Base-by-base conservation (phyloP, 2,797 vertebrate genomes). In the Lindbergichthys nudifrons region DNA sequence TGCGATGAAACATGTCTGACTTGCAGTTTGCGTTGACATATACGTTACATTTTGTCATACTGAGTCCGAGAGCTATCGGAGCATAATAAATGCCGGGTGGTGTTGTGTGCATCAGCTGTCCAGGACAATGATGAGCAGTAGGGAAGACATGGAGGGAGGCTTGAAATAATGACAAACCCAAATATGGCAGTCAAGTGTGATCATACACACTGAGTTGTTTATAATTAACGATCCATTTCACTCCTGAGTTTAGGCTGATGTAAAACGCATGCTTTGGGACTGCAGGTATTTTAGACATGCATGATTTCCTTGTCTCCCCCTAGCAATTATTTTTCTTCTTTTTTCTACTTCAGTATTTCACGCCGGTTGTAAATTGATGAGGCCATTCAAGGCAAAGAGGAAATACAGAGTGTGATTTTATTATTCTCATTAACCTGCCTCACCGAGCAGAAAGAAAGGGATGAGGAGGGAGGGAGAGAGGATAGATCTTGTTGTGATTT, bases 381-480 rank as follows among this genome's bases (percentile, higher is more conserved):
- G 92, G 90, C 95, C 91, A 88, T 93, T 94, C 89, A 86, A 89
- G 91, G 91, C 85, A 82, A 90, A 94, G 93, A 95, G 93, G 94
- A 95, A 94, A 95, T 92, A 94, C 95, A 95, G 96, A 96, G 95
- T 96, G 96, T 96, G 96, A 95, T 96, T 97, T 97, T 97, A 97
- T 97, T 97, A 96, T 96, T 94, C 89, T 91, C 92, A 94, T 95
- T 93, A 94, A 94, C 92, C 90, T 93, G 91, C 84, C 88, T 92
- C 79, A 62, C 80, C 54, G 90, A 91, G 93, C 93, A 92, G 87
- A 91, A 90, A 90, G 82, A 86, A 84, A 77, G 59, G 82, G 83
- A 87, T 87, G 87, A 80, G 78, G 73, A 70, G 77, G 79, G 72
- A 77, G 76, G 80, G 61, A 63, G 69, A 56, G 65, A 66, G 77